Percentiles rank a stretch among this genome's conserved stretches.
phyloP scores from a whole-genome alignment of 1,140 invertebrate genomes.

The Orchestia grillus region DNA sequence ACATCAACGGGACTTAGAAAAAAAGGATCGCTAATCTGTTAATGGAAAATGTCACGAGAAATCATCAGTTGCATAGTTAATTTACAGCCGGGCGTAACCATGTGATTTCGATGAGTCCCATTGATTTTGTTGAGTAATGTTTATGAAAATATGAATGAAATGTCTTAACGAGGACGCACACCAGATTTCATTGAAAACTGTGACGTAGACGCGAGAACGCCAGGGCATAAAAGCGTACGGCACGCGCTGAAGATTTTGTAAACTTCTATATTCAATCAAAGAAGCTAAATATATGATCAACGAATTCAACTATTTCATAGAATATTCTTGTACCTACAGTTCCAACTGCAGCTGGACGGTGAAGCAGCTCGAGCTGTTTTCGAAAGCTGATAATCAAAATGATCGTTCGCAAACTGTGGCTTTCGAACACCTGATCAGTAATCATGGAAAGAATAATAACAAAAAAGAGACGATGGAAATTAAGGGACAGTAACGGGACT shows the following conservation, averaged over 20 bases:
- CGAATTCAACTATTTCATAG: neutral
- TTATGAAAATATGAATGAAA: neutral
- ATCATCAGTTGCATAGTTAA: neutral
- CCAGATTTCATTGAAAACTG: neutral
- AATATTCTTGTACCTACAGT: neutral
- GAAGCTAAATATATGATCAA: neutral
- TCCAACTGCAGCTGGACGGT: neutral
- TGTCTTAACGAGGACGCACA: neutral
- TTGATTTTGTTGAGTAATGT: neutral
- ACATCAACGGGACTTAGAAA: neutral
- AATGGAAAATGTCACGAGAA: neutral
- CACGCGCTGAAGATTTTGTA: neutral
- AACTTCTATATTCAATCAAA: neutral
- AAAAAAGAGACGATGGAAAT: neutral
- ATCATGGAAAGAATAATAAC: neutral
- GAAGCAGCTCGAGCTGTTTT: neutral
- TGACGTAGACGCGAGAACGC: neutral
- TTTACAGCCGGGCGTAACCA: neutral
- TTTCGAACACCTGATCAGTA: neutral
- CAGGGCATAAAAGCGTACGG: neutral
- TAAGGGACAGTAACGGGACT: neutral
- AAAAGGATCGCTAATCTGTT: neutral
- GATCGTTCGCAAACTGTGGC: neutral
- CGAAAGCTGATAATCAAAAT: neutral
- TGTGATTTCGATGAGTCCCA: neutral